Percentiles rank a stretch among this genome's conserved stretches.
Evolutionary conservation across 2,797 vertebrate species (phyloP).

Genomic region (Halcyon chelicuti): DNA sequence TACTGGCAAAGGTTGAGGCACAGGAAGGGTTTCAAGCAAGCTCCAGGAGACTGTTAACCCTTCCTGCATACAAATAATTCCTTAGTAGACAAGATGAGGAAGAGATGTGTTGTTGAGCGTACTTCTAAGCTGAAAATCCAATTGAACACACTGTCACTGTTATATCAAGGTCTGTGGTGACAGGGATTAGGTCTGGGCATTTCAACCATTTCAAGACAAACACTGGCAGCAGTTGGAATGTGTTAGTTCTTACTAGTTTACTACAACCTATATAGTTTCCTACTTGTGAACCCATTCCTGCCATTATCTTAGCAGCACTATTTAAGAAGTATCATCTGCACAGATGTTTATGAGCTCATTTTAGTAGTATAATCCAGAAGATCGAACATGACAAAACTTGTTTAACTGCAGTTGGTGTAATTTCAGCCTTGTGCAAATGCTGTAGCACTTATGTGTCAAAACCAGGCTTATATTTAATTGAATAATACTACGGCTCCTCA

Average conservation of each 20-base stretch:
- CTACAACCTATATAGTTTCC: background rate
- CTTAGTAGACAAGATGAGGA: background rate
- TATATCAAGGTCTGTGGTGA: background rate
- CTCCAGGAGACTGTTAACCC: background rate
- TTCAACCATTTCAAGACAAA: background rate
- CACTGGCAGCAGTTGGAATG: background rate
- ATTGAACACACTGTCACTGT: background rate
- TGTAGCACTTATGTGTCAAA: background rate
- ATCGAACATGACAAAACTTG: background rate
- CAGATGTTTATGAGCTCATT: background rate
- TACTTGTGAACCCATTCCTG: background rate
- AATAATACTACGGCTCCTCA: background rate
- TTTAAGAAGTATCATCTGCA: background rate
- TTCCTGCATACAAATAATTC: background rate
- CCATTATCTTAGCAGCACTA: background rate
- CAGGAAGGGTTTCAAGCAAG: background rate
- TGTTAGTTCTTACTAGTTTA: background rate
- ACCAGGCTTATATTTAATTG: background rate
- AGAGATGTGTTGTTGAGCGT: background rate
- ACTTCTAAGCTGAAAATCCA: background rate
- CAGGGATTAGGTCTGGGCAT: background rate
- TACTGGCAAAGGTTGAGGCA: slow-evolving; percentile 31
- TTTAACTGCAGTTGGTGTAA: background rate
- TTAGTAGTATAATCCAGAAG: background rate
- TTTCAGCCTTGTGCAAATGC: background rate